Conservation (phyloP, 2,888 invertebrate species). For the Andrena hattorfiana region DNA sequence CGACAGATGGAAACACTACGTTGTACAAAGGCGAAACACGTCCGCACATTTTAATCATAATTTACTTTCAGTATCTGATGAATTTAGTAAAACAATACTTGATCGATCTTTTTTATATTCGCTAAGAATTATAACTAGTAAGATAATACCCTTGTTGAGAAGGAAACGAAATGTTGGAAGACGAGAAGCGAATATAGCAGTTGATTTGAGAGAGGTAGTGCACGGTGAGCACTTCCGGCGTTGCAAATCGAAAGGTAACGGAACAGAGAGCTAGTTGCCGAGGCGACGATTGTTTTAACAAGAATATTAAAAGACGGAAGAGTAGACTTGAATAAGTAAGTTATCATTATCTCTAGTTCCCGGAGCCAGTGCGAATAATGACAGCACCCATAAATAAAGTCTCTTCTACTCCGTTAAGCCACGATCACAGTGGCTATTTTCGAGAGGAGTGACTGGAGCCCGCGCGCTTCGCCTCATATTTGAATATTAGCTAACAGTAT, state of each 20-base stretch:
- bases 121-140: constrained; percentile 17
- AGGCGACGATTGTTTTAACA: not conserved
- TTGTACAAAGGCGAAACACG: constrained; percentile 13
- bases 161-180: constrained; percentile 1
- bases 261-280: not conserved
- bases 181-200: not conserved
- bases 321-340: not conserved
- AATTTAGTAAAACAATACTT: constrained; percentile 7
- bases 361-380: not conserved
- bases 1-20: constrained; percentile 22
- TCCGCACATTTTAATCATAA: not conserved
- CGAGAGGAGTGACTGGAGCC: not conserved
- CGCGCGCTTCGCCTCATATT: not conserved
- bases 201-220: constrained; percentile 1
- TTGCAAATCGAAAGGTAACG: constrained; percentile 7
- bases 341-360: not conserved
- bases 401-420: not conserved
- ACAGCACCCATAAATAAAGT: not conserved
- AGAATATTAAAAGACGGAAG: constrained; percentile 8
- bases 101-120: constrained; percentile 8
- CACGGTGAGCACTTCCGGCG: constrained; percentile 24
- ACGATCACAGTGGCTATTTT: not conserved
- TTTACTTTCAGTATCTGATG: not conserved
- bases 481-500: constrained; percentile 3
- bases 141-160: constrained; percentile 12